Percentiles rank a stretch among this genome's conserved stretches.
Evolutionary conservation across 1,140 invertebrate genomes (phyloP).

Genomic region (Pentalonia nigronervosa): DNA sequence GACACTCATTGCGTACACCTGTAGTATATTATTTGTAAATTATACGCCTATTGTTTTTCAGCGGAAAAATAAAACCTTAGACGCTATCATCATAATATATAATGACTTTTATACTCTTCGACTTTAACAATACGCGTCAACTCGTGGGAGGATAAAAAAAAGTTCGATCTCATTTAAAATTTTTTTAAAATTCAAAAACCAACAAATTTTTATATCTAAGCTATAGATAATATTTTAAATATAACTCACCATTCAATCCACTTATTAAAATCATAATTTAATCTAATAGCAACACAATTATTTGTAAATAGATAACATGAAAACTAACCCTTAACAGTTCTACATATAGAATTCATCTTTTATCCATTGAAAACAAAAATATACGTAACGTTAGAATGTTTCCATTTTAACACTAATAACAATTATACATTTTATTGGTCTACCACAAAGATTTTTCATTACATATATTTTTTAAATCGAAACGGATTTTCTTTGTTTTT

Average conservation of each 20-base stretch:
- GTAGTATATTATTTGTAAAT: neutral
- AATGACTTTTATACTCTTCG: neutral
- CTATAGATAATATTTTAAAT: neutral
- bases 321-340: neutral
- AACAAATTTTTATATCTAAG: neutral
- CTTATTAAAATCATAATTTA: neutral
- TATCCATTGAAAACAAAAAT: neutral
- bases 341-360: neutral
- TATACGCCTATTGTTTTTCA: neutral
- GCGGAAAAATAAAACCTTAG: neutral
- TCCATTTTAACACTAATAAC: neutral
- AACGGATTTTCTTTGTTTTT: neutral
- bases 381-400: neutral
- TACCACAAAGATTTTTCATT: no score
- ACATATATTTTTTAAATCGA: no score
- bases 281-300: neutral
- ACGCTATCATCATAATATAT: neutral
- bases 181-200: neutral
- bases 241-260: neutral
- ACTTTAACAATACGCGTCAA: neutral
- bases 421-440: no score
- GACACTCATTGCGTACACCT: neutral
- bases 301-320: neutral
- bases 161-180: neutral
- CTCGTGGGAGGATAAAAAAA: neutral